Evolutionary conservation across 1,140 invertebrate species (phyloP).

Genomic region (Ctenoplectra terminalis): DNA sequence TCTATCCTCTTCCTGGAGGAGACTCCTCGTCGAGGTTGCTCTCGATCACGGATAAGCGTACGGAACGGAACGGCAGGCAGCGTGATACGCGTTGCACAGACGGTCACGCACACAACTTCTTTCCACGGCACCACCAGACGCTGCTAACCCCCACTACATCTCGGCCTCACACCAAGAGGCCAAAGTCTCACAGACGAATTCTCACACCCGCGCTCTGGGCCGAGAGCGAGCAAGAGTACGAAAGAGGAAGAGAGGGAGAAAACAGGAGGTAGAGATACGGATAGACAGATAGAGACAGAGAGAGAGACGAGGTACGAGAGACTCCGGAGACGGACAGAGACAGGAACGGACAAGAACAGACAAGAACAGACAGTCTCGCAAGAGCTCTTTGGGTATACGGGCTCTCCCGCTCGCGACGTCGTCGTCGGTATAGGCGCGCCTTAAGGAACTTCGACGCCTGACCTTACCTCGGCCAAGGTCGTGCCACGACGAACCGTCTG

Average conservation of each 20-base stretch:
- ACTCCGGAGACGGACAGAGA: not conserved
- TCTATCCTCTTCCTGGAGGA: constrained; percentile 27
- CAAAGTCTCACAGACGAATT: constrained; percentile 60
- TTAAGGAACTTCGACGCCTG: constrained; percentile 55
- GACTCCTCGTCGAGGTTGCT: constrained; percentile 31
- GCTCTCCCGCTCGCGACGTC: constrained; percentile 26
- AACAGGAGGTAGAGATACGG: constrained; percentile 27
- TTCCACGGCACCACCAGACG: constrained; percentile 40
- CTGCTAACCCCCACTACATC: constrained; percentile 15
- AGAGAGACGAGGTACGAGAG: constrained; percentile 11
- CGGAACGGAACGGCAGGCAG: not conserved
- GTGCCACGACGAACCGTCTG: constrained; percentile 58
- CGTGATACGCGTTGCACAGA: constrained; percentile 22
- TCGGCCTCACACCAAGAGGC: constrained; percentile 19
- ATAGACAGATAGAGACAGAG: constrained; percentile 45
- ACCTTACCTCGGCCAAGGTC: constrained; percentile 71
- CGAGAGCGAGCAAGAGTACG: constrained; percentile 21
- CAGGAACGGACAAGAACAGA: not conserved
- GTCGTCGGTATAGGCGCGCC: constrained; percentile 28
- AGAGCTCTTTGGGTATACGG: constrained; percentile 13
- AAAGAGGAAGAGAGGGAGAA: constrained; percentile 12
- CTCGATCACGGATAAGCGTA: constrained; percentile 31
- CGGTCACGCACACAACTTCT: constrained; percentile 21
- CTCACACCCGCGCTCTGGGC: constrained; percentile 58
- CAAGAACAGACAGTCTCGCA: constrained; percentile 13